Conservation (phyloP, 2,888 invertebrate genomes). For the Cenopis cana region DNA sequence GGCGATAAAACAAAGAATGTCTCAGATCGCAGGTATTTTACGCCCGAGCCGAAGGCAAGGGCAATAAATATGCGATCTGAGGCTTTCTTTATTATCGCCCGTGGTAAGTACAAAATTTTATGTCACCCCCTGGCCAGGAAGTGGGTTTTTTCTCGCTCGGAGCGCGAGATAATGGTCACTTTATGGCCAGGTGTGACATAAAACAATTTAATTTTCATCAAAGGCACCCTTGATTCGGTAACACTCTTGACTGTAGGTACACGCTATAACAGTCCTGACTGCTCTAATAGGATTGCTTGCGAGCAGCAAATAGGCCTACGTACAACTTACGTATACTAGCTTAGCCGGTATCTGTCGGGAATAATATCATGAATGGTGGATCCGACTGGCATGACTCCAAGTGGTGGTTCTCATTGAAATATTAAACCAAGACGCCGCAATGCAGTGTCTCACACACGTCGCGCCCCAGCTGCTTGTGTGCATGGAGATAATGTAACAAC, state of each 20-base stretch:
- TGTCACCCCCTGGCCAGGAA: too few relatives aligned
- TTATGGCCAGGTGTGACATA: too few relatives aligned
- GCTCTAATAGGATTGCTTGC: constrained; percentile 26
- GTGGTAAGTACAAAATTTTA: too few relatives aligned
- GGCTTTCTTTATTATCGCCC: too few relatives aligned
- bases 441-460: constrained; percentile 68
- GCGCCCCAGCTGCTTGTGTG: constrained; percentile 57
- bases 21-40: too few relatives aligned
- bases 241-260: background rate
- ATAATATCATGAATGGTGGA: constrained; percentile 54
- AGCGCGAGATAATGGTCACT: too few relatives aligned
- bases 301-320: constrained; percentile 10
- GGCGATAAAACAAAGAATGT: too few relatives aligned
- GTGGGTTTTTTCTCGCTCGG: too few relatives aligned
- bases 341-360: constrained; percentile 35
- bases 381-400: constrained; percentile 76
- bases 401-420: constrained; percentile 81
- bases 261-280: background rate
- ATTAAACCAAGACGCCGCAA: constrained; percentile 81
- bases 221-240: background rate
- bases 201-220: too few relatives aligned
- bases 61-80: too few relatives aligned
- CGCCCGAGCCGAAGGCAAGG: too few relatives aligned
- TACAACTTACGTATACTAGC: constrained; percentile 3
- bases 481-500: background rate